phyloP scores from a whole-genome alignment of 1,140 invertebrate genomes.

The Oscheius sp. region DNA sequence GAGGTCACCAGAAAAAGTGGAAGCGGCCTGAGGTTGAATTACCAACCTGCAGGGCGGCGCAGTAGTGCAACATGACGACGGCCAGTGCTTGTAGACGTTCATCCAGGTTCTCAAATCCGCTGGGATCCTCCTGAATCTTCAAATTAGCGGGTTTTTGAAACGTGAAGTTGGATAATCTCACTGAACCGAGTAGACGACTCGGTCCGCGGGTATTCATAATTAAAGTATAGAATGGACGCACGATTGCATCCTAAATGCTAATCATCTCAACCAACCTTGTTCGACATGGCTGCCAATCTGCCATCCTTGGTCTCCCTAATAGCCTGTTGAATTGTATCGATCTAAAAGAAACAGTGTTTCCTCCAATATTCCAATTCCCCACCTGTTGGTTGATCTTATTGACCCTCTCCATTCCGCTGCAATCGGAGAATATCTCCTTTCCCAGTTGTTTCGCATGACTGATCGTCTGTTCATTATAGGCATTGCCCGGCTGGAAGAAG shows the following conservation, averaged over 20 bases:
- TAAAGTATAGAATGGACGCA: too few relatives aligned
- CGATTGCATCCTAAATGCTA: too few relatives aligned
- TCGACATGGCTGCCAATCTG: too few relatives aligned
- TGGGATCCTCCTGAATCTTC: constrained; percentile 69
- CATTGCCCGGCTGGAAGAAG: constrained; percentile 60
- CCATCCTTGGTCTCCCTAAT: too few relatives aligned
- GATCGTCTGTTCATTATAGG: constrained; percentile 73
- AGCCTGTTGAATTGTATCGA: too few relatives aligned
- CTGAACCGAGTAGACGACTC: too few relatives aligned
- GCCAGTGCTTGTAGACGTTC: constrained; percentile 72
- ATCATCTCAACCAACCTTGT: too few relatives aligned
- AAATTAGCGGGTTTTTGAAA: constrained; percentile 68
- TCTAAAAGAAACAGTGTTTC: neutral
- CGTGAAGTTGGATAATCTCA: constrained; percentile 32
- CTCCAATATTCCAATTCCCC: constrained; percentile 10
- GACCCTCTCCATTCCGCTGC: constrained; percentile 57
- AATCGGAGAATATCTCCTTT: constrained; percentile 70
- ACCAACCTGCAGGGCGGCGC: constrained; percentile 71
- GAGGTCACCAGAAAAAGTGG: too few relatives aligned
- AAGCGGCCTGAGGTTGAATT: neutral
- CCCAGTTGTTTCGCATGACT: constrained; percentile 76
- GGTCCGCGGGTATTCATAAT: too few relatives aligned
- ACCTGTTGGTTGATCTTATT: constrained; percentile 62
- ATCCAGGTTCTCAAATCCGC: constrained; percentile 62
- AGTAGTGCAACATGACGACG: constrained; percentile 79